Evolutionary conservation across 2,113 vertebrate species (phyloP).

Genomic region (Phoxinus phoxinus): DNA sequence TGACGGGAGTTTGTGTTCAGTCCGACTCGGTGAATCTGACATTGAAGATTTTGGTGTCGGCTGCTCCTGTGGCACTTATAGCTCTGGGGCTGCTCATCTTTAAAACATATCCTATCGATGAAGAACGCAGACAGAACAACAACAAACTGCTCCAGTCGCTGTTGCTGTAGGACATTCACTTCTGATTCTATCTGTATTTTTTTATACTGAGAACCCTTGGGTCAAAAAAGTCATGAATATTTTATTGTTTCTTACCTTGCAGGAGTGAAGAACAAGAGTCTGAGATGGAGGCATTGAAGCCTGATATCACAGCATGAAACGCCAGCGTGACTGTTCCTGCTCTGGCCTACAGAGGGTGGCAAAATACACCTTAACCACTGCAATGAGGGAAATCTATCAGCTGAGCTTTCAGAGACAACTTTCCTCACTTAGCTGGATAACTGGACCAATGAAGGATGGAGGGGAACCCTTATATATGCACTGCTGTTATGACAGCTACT

Average conservation of each 20-base stretch:
- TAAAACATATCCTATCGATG: conserved; percentile 88
- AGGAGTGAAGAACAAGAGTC: conserved; percentile 17
- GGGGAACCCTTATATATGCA: background rate
- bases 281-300: conserved; percentile 15
- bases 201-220: no score
- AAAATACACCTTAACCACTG: background rate
- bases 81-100: conserved; percentile 86
- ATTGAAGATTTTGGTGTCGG: conserved; percentile 88
- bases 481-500: background rate
- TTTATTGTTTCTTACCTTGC: background rate
- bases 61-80: conserved; percentile 84
- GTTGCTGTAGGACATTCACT: conserved; percentile 29
- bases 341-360: background rate
- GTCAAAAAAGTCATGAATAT: background rate
- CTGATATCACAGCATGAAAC: background rate
- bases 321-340: background rate
- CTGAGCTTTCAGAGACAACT: background rate
- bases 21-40: conserved; percentile 81
- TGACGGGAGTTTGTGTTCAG: conserved; percentile 82
- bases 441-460: background rate
- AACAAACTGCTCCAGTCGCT: conserved; percentile 83
- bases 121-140: conserved; percentile 84
- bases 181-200: background rate
- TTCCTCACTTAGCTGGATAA: background rate
- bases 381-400: background rate